Base-by-base conservation (phyloP, 2,888 invertebrate genomes). In the Microplitis manilae region DNA sequence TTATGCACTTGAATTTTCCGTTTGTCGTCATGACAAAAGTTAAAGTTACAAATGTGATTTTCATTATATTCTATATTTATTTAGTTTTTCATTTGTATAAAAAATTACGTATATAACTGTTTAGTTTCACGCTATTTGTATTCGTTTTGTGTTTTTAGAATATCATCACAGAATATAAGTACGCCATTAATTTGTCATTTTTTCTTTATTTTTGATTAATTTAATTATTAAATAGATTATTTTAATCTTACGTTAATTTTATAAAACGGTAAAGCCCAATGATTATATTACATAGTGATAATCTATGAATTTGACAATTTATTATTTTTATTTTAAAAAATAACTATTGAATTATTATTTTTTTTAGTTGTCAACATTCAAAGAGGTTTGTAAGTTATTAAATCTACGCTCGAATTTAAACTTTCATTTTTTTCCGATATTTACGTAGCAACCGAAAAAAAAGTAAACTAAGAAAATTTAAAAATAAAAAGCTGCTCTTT, bases 131-230 rank as follows among this genome's bases (percentile, higher is more conserved):
- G 50, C 50, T 50, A 9, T 62, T 17, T 15, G 17, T 17, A 73
- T 64, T 64, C 20, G 20, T 41, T 41, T 8, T 69, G 41, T 9
- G 7, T 6, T 68, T 67, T 67, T 38, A 17, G 15, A 68, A 80
- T 83, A 83, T 81, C 83, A 86, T 87, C 87, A 84, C 86, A 87
- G 85, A 84, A 76, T 88, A 88, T 88, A 88, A 88, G 88, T 88
- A 88, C 87, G 82, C 81, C 79, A 84, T 81, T 74, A 72, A 79
- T 81, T 77, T 74, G 30, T 30, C 30, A 30, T 30, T 30, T 30
- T 30, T 30, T 69, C 8, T 72, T 20, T 67, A 30, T 70, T 39
- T 50, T 40, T 17, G 30, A 67, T 60, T 72, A 62, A 4, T 20
- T 62, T 15, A 62, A 62, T 62, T 20, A 2, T 8, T 62, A 20